Base-by-base conservation (phyloP, 2,113 vertebrate genomes). In the Pseudorasbora parva region DNA sequence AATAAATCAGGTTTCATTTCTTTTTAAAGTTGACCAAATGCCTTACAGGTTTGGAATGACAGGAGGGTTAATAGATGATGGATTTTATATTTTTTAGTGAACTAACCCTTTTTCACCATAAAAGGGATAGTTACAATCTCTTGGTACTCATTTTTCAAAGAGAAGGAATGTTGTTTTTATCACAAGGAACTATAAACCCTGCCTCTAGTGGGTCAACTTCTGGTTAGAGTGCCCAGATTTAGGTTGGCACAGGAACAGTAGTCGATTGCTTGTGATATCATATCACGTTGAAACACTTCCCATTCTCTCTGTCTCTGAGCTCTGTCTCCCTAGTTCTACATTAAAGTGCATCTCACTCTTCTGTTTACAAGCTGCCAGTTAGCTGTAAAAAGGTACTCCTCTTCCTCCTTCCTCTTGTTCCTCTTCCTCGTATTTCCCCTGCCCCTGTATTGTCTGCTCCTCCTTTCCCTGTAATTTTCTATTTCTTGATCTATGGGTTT, bases 301-400 rank as follows among this genome's bases (percentile, higher is more conserved):
- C 72, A 33, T 86, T 81, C 77, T 87, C 62, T 84, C 77, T 83
- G 68, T 89, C 78, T 93, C 87, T 91, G 90, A 90, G 86, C 89
- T 90, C 85, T 87, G n/a, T 87, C 87, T 90, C 90, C 86, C 91
- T 88, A 91, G 86, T 93, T 87, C 94, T 92, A 95, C 96, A 92
- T 96, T 95, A 96, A 98, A 88, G 87, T 95, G 95, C 96, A 98
- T 98, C 96, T 97, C 97, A 97, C 97, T 98, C 96, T 97, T 98
- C 96, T 99, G 96, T 97, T 98, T 99, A 94, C 97, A 98, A 98
- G 98, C 98, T 98, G 97, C 97, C 96, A 96, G 94, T 96, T 97
- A 98, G 96, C 96, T 97, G 96, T 98, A 95, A 98, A 95, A 98
- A 99, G 98, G 98, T 98, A 99, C 96, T 96, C 91, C 84, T 86